Evolutionary conservation across 2,797 vertebrate genomes (phyloP).

Genomic region (Moxostoma hubbsi): DNA sequence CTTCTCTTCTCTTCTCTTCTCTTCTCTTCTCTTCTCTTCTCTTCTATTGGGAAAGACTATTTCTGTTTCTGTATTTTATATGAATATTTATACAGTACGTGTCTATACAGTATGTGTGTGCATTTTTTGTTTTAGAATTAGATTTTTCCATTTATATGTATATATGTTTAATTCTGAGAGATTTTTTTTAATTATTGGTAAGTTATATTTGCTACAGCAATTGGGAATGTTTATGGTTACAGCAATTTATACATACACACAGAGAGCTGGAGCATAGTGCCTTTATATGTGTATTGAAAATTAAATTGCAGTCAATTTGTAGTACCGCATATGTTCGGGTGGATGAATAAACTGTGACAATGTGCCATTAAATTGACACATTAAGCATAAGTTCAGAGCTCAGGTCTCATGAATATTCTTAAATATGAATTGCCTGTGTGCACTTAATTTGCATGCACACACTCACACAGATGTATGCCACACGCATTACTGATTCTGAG

Average conservation of each 20-base stretch:
- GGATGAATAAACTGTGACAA: slow-evolving; percentile 6
- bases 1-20: slow-evolving; percentile 42
- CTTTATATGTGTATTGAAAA: slow-evolving; percentile 13
- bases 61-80: too few relatives aligned
- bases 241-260: slow-evolving; percentile 5
- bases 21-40: not conserved
- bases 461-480: not conserved
- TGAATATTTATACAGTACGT: too few relatives aligned
- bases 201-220: too few relatives aligned
- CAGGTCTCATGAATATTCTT: slow-evolving; percentile 17
- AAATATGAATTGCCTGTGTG: slow-evolving; percentile 13
- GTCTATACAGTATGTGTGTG: too few relatives aligned
- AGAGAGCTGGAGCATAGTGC: not conserved
- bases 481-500: slow-evolving; percentile 6
- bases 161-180: too few relatives aligned
- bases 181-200: too few relatives aligned
- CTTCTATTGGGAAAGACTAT: not conserved
- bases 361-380: slow-evolving; percentile 24
- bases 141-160: too few relatives aligned
- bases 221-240: not conserved
- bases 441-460: slow-evolving; percentile 36
- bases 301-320: slow-evolving; percentile 3
- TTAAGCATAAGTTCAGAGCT: not conserved
- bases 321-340: not conserved
- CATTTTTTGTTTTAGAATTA: too few relatives aligned